phyloP scores from a whole-genome alignment of 2,888 invertebrate genomes.

The Acanthosepion esculentum region DNA sequence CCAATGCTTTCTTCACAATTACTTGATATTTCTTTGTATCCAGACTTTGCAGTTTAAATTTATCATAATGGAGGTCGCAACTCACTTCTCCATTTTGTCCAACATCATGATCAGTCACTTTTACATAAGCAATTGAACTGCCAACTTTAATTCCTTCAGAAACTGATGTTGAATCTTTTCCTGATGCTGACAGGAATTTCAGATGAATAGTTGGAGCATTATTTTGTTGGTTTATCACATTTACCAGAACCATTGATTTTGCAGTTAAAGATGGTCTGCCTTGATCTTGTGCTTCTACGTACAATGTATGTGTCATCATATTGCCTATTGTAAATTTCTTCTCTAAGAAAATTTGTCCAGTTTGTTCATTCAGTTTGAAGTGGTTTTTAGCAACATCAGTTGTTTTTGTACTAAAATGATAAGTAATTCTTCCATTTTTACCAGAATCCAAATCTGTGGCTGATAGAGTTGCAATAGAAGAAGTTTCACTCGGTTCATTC shows the following conservation, averaged over 20 bases:
- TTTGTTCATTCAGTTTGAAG: neutral
- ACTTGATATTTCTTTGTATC: conserved; percentile 57
- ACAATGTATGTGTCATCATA: conserved; percentile 50
- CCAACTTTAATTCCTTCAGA: conserved; percentile 60
- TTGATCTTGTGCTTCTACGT: conserved; percentile 66
- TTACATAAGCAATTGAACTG: conserved; percentile 60
- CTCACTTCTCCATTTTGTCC: conserved; percentile 62
- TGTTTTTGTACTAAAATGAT: conserved; percentile 12
- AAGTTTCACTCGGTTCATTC: neutral
- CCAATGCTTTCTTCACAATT: conserved; percentile 55
- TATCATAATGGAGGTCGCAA: conserved; percentile 55
- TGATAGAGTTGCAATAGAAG: neutral
- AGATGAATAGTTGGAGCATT: conserved; percentile 84
- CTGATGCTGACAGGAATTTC: conserved; percentile 54
- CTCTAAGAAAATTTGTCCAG: neutral
- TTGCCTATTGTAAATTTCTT: neutral
- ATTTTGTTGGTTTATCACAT: conserved; percentile 86
- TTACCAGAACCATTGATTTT: conserved; percentile 59
- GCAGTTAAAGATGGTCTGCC: conserved; percentile 64
- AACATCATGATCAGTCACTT: conserved; percentile 58
- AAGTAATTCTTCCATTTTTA: neutral
- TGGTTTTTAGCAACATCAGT: neutral
- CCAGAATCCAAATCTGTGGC: conserved; percentile 9
- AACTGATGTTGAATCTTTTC: conserved; percentile 54
- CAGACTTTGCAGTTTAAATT: neutral